These are phyloP conservation scores for Paraescarpia echinospica DNA, from an alignment of 1,140 invertebrate genomes.

Conservation along the genomic window DNA sequence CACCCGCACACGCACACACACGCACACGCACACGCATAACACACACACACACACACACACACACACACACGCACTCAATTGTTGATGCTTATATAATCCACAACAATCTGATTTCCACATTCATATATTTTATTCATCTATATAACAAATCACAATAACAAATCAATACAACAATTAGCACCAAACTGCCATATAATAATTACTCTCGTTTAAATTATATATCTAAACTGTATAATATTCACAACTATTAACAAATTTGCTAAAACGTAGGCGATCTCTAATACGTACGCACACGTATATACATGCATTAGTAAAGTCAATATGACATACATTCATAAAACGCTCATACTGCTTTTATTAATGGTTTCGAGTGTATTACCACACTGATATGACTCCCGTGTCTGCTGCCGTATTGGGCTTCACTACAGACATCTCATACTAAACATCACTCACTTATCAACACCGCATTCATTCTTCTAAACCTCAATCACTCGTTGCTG, in stretches of 20 bases:
- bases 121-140: background rate
- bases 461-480: no score
- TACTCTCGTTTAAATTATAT: background rate
- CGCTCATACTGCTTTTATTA: background rate
- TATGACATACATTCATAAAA: background rate
- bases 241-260: background rate
- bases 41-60: no score
- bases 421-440: background rate
- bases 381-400: background rate
- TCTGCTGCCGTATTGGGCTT: background rate
- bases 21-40: no score
- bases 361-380: background rate
- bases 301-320: background rate
- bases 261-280: background rate
- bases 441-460: background rate
- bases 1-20: no score
- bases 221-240: background rate
- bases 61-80: no score
- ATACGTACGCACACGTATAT: background rate
- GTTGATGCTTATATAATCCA: background rate
- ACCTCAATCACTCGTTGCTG: background rate
- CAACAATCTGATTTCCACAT: background rate
- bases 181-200: background rate
- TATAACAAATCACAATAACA: background rate
- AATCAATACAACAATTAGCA: background rate